Evolutionary conservation across 1,140 invertebrate genomes (phyloP), one percentile per base, ranked within the genome.

Genomic region (Platorchestia sp.): DNA sequence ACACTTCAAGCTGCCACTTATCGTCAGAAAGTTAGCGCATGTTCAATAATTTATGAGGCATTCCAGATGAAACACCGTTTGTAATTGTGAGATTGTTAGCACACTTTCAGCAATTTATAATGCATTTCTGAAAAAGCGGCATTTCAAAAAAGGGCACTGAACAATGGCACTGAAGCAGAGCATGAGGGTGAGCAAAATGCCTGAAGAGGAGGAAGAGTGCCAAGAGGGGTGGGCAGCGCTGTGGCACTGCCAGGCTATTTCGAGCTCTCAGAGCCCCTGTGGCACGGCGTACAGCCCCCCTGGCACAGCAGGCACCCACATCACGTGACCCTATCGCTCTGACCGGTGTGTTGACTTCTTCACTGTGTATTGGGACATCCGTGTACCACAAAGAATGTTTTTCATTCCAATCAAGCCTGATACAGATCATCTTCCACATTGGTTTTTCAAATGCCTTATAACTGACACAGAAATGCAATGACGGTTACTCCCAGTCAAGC

Each of bases 191-290:
- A 41, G 36, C n/a, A 89, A 43, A 89, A 89, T 41, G 10, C 87
- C 87, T 44, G 36, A 89, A 44, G 87, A 41, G 87, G 87, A 42
- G 87, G n/a, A 3, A 16, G 87, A 89, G 87, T 89, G 87, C 87
- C 87, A 89, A 89, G 87, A 75, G 59, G 27, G 36, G 59, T 10
- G 53, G 36, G 87, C 87, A 7, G 27, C n/a, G 27, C 41, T 89
- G 87, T 89, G 87, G 42, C 87, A 89, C 87, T 89, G 87, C 87
- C 87, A 89, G 43, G 87, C 42, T 89, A 89, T 89, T 89, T 89
- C 87, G n/a, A 41, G 87, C 87, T 42, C 41, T 44, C 7, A 10
- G 43, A 41, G 87, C 87, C 10, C 87, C 87, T 89, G 87, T 89
- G 87, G 87, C 41, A 42, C 87, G 87, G 1, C 1, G 59, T 36